Evolutionary conservation across 2,888 invertebrate genomes (phyloP).

Genomic region (Mantis religiosa): DNA sequence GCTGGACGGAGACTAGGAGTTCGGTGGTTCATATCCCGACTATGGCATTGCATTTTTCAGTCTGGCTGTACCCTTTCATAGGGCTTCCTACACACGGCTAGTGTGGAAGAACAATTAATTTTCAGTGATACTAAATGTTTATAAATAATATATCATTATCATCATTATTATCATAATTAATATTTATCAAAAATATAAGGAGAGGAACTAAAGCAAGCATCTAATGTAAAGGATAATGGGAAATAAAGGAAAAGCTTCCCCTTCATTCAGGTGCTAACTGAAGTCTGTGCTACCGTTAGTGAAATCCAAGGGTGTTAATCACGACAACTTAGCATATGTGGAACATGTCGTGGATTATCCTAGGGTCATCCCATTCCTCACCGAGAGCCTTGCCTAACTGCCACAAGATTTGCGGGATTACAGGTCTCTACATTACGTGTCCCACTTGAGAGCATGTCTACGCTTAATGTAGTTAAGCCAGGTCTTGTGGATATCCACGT

Average conservation of each 20-base stretch:
- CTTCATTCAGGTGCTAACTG: neutral
- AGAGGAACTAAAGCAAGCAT: too few relatives aligned
- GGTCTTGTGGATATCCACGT: neutral
- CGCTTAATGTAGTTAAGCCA: neutral
- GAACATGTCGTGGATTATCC: neutral
- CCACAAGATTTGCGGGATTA: neutral
- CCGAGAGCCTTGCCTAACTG: neutral
- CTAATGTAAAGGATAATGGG: neutral
- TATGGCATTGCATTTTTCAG: too few relatives aligned
- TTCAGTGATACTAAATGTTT: too few relatives aligned
- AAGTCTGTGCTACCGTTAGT: neutral
- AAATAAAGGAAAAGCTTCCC: neutral
- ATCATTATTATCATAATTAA: too few relatives aligned
- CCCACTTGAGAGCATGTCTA: neutral
- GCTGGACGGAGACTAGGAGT: too few relatives aligned
- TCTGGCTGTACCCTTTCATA: too few relatives aligned
- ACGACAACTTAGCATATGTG: neutral
- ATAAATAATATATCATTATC: too few relatives aligned
- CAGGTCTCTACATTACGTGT: neutral
- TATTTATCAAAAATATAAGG: too few relatives aligned
- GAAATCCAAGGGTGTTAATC: neutral
- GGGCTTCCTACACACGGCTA: too few relatives aligned
- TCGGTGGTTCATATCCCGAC: too few relatives aligned
- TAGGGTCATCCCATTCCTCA: neutral
- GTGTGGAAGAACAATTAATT: too few relatives aligned